Evolutionary conservation across 1,140 invertebrate genomes (phyloP), one percentile per base, ranked within the genome.

Genomic region (Drosophila ananassae): DNA sequence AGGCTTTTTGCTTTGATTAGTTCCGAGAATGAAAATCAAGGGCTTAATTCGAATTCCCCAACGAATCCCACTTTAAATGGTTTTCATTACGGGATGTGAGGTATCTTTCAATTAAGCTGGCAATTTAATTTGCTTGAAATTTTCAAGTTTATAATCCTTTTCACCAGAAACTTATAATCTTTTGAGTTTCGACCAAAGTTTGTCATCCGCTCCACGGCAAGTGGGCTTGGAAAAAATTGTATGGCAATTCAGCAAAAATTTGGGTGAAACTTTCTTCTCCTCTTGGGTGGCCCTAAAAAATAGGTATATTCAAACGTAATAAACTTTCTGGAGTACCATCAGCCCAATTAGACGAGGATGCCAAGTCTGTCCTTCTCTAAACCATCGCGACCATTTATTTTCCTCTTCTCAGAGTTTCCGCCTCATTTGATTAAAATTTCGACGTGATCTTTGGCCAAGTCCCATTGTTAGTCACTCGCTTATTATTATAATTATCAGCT

Each of bases 1-100:
- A 8, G 64, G 76, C 76, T 63, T 50, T 75, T 84, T 41, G 53
- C 56, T 68, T 76, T 83, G 79, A 83, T 83, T 83, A 84, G 76
- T 47, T 41, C 25, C 13, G 52, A 10, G 64, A 69, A 46, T 60
- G 61, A 68, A 47, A 58, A 61, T 64, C 74, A 83, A 83, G 67
- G 62, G 68, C 32, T 82, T 51, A 52, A n/a, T 59, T 64, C 55
- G 12, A 8, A 2, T 17, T 22, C 1, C 17, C 12, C 4, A 12
- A 9, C 1, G 22, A 47, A n/a, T 46, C 24, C 10, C 10, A 34
- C n/a, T 25, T 56, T 32, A 28, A 47, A 47, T 37, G 48, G 12
- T 54, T 69, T 69, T 12, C 51, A 22, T 32, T 8, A n/a, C 30
- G 34, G 47, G 41, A 69, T 56, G 46, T 2, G 10, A 66, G 60